These are phyloP conservation scores for Catostylus mosaicus DNA, from an alignment of 30 jellyfish, hydroid and myxozoan genomes.

Conservation along the genomic window DNA sequence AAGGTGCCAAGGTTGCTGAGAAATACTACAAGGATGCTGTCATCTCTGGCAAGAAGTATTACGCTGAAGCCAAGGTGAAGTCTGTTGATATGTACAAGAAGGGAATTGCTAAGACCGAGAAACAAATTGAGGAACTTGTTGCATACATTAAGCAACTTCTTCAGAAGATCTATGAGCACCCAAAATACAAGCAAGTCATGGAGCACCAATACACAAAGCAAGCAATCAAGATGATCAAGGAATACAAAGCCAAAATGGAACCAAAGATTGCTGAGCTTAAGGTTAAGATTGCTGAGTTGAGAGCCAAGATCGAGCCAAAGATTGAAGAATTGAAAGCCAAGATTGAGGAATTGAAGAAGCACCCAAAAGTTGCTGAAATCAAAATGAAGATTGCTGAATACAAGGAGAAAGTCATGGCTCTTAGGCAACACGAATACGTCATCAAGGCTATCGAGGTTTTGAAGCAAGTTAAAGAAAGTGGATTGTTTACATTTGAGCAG, in stretches of 20 bases:
- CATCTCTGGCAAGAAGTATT: slow-evolving; percentile 34
- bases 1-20: slow-evolving; percentile 34
- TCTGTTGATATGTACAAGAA: slow-evolving; percentile 64
- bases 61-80: slow-evolving; percentile 42
- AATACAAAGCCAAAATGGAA: slow-evolving; percentile 33
- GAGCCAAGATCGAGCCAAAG: slow-evolving; percentile 36
- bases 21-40: slow-evolving; percentile 50
- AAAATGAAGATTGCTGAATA: slow-evolving; percentile 51
- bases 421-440: slow-evolving; percentile 51
- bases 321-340: slow-evolving; percentile 44
- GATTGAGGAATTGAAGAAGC: slow-evolving; percentile 61
- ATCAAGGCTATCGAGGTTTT: slow-evolving; percentile 36
- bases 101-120: slow-evolving; percentile 54
- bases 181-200: slow-evolving; percentile 55
- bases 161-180: slow-evolving; percentile 72
- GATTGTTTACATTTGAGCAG: slow-evolving; percentile 69
- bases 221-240: slow-evolving; percentile 45
- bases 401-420: slow-evolving; percentile 54
- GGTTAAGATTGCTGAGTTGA: slow-evolving; percentile 35
- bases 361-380: slow-evolving; percentile 64
- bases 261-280: slow-evolving; percentile 52
- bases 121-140: slow-evolving; percentile 52
- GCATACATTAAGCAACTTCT: slow-evolving; percentile 46
- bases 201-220: slow-evolving; percentile 60
- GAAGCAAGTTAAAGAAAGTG: slow-evolving; percentile 74